phyloP scores from a whole-genome alignment of 2,888 invertebrate species.

The Cepaea hortensis region DNA sequence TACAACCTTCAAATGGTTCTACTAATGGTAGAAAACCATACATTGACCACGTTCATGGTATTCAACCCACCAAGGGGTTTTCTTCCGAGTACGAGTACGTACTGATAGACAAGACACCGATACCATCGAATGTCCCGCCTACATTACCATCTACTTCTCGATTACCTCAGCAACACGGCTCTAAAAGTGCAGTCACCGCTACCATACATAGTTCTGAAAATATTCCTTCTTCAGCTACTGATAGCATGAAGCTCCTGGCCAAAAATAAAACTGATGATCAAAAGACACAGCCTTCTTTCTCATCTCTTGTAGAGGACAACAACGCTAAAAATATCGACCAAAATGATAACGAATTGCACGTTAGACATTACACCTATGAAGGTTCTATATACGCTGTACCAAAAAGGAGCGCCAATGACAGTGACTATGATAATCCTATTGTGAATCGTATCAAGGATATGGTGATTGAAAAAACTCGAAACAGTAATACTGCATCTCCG shows the following conservation, averaged over 20 bases:
- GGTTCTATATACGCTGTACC: conserved; percentile 50
- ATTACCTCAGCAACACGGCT: neutral
- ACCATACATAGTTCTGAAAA: neutral
- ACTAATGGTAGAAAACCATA: neutral
- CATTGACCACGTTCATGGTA: neutral
- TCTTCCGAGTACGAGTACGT: neutral
- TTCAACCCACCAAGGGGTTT: conserved; percentile 6
- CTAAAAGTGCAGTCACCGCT: neutral
- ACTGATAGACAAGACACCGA: neutral
- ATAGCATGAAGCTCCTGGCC: conserved; percentile 57
- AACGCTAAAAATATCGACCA: neutral
- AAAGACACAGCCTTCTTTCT: conserved; percentile 46
- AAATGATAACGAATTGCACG: neutral
- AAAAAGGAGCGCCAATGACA: conserved; percentile 25
- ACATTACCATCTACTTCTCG: no score
- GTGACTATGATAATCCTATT: conserved; percentile 52
- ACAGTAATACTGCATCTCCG: conserved; percentile 5
- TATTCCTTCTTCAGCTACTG: conserved; percentile 49
- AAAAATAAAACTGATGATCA: conserved; percentile 58
- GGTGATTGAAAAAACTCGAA: conserved; percentile 50
- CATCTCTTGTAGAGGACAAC: conserved; percentile 2
- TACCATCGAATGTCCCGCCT: neutral
- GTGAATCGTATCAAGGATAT: conserved; percentile 54
- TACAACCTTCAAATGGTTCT: neutral
- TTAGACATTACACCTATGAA: conserved; percentile 47